Evolutionary conservation across 2,797 vertebrate genomes (phyloP).

Genomic region (Steatocranus sp.): DNA sequence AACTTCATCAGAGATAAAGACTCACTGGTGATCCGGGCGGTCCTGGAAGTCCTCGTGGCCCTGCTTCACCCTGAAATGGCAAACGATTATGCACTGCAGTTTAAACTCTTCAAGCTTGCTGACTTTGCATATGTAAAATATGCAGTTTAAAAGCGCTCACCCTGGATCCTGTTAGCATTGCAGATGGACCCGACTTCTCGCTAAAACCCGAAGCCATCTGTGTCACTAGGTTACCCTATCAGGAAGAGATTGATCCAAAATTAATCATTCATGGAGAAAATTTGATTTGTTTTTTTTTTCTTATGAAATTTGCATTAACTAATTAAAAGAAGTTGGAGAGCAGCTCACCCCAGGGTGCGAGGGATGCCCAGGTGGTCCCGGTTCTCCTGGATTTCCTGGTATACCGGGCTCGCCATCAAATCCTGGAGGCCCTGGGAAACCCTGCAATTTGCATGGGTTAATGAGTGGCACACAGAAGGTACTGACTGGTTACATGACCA

Average conservation of each 20-base stretch:
- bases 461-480: not conserved
- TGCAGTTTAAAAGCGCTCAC: slow-evolving; percentile 66
- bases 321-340: not conserved
- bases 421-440: slow-evolving; percentile 85
- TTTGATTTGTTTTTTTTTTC: not conserved
- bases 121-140: not conserved
- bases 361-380: slow-evolving; percentile 84
- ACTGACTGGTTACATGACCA: not conserved
- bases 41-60: slow-evolving; percentile 87
- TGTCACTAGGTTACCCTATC: slow-evolving; percentile 76
- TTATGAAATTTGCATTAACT: not conserved
- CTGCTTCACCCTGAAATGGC: slow-evolving; percentile 83
- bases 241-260: not conserved
- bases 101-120: not conserved
- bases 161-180: slow-evolving; percentile 81
- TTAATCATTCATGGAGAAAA: not conserved
- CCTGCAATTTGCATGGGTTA: slow-evolving; percentile 64
- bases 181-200: slow-evolving; percentile 82
- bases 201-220: slow-evolving; percentile 88
- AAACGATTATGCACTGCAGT: not conserved
- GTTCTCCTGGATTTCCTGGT: slow-evolving; percentile 89
- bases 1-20: not conserved
- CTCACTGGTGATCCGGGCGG: slow-evolving; percentile 80
- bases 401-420: slow-evolving; percentile 92
- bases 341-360: slow-evolving; percentile 79